These are phyloP conservation scores for Emydocephalus ijimae DNA, from an alignment of 2,113 vertebrate genomes.

Conservation along the genomic window DNA sequence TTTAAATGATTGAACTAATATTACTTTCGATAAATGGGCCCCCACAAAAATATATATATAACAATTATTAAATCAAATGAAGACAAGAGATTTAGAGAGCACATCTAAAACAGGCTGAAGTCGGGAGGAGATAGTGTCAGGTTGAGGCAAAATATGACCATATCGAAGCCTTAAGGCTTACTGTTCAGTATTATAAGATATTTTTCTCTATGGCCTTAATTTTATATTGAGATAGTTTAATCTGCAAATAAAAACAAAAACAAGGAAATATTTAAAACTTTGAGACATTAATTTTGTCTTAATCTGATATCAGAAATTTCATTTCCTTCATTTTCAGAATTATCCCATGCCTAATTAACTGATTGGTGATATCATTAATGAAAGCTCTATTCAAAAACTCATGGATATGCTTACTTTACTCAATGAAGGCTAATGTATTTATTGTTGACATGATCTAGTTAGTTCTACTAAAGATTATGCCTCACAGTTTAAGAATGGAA, in stretches of 20 bases:
- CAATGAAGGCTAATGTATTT: conserved; percentile 55
- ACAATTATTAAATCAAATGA: background rate
- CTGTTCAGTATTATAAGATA: background rate
- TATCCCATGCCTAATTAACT: conserved; percentile 38
- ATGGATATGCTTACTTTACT: conserved; percentile 56
- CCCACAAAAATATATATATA: background rate
- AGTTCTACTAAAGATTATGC: conserved; percentile 48
- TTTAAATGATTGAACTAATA: background rate
- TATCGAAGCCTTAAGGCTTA: background rate
- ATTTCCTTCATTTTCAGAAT: background rate
- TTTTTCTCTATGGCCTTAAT: background rate
- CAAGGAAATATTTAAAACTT: background rate
- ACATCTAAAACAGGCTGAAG: background rate
- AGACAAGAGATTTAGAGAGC: background rate
- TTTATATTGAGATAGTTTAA: background rate
- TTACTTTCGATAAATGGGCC: conserved; percentile 1
- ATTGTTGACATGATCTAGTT: conserved; percentile 58
- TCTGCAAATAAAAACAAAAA: background rate
- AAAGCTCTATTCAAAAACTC: conserved; percentile 25
- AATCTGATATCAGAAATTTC: background rate
- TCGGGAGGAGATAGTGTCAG: background rate
- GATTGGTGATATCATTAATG: conserved; percentile 44
- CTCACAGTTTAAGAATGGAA: conserved; percentile 11
- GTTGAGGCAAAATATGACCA: background rate
- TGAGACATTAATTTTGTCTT: background rate